These are phyloP conservation scores for Thamnophis elegans DNA, from an alignment of 2,797 vertebrate species.

Conservation along the genomic window DNA sequence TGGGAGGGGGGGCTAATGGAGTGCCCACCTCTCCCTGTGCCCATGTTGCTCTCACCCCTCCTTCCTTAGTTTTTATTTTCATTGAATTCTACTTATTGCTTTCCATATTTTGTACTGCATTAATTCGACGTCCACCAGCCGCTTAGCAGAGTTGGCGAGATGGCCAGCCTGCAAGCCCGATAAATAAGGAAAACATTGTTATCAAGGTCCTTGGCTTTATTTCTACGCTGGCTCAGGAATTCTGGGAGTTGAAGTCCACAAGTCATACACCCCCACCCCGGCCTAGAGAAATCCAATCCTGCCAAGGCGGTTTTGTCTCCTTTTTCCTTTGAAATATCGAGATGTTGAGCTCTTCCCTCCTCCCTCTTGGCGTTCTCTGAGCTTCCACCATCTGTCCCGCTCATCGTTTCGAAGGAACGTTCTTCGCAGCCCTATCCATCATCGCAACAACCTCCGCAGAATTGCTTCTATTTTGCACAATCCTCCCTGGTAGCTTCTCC, in stretches of 20 bases:
- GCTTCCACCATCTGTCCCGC: conserved; percentile 70
- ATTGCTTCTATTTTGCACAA: conserved; percentile 43
- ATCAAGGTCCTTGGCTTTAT: not conserved
- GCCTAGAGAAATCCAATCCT: not conserved
- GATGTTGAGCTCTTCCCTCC: conserved; percentile 48
- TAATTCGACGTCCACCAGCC: not conserved
- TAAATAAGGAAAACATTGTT: not conserved
- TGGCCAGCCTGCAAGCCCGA: not conserved
- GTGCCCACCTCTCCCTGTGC: too few relatives aligned
- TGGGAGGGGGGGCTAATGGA: not conserved
- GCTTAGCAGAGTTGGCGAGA: not conserved
- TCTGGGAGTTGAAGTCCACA: not conserved
- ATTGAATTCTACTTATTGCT: not conserved
- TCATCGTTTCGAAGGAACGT: conserved; percentile 61
- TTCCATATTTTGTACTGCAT: not conserved
- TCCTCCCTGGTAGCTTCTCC: conserved; percentile 30
- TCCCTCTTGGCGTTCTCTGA: conserved; percentile 62
- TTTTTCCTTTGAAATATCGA: conserved; percentile 34
- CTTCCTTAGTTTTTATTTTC: not conserved
- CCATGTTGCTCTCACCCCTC: not conserved
- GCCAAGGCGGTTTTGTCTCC: not conserved
- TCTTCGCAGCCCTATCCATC: conserved; percentile 51
- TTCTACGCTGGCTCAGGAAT: too few relatives aligned
- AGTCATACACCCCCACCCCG: not conserved
- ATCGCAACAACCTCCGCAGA: conserved; percentile 50